Evolutionary conservation across 2,888 invertebrate species (phyloP), one percentile per base, ranked within the genome.

Genomic region (Stratiomys singularior): DNA sequence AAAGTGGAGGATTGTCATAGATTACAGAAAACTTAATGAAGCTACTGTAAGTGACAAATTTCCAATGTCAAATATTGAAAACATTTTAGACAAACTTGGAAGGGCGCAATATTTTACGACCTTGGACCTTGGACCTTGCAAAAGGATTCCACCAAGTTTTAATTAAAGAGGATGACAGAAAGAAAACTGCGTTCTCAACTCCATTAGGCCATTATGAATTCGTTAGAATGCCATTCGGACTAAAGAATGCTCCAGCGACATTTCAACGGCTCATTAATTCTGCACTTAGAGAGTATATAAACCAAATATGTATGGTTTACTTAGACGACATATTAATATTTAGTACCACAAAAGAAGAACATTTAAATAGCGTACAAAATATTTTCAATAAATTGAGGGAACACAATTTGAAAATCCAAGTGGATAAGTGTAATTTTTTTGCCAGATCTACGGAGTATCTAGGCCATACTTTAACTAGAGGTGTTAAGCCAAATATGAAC

Each of bases 301-400:
- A 81, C 9, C 80, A 79, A 15, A 79, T 76, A 28, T 82, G 83
- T 66, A 52, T 74, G 3, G 78, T 78, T 3, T 78, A 74, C 25
- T 25, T 72, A 13, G 74, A 64, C 52, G 74, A 78, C 27, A 78
- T 78, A 1, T 28, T 78, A 1, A 76, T 76, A 11, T 78, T 76
- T 27, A 52, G 64, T 15, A 80, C 78, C 23, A 28, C 78, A 7
- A 66, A 84, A 18, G 81, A 83, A 77, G 83, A 84, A 79, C 83
- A 83, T 64, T 78, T 81, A 7, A 63, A 77, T 52, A 80, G 66
- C 25, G 64, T 83, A 60, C 78, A 78, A 69, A 60, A 58, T 64
- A 81, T 83, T 5, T 81, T 83, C 56, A 52, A 82, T 52, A 80
- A 78, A 74, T 67, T 82, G 18, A 77, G 79, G 63, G 74, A 63